Percentiles rank a stretch among this genome's conserved stretches.
Evolutionary conservation across 2,888 invertebrate genomes (phyloP).

Genomic region (Aspidapion aeneum): DNA sequence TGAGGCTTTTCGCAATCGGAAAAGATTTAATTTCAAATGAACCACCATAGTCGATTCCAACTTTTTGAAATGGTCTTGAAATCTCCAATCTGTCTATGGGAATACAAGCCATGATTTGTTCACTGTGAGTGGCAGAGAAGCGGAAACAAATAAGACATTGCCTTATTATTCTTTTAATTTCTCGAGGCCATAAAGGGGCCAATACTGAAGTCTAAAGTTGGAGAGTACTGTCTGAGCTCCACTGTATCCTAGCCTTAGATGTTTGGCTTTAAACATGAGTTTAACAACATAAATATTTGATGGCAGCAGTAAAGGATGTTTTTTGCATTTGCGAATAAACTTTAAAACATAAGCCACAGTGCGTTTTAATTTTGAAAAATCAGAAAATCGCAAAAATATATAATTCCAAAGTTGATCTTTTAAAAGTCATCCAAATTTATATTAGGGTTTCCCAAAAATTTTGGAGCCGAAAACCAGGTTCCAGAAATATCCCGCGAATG

Average conservation of each 20-base stretch:
- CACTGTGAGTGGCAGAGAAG: constrained; percentile 11
- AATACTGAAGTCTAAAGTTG: constrained; percentile 18
- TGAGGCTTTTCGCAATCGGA: constrained; percentile 16
- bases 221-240: constrained; percentile 17
- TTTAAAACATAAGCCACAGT: constrained; percentile 1
- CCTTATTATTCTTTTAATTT: constrained; percentile 16
- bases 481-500: constrained; percentile 10
- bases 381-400: not conserved
- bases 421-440: not conserved
- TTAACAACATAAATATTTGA: constrained; percentile 9
- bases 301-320: constrained; percentile 19
- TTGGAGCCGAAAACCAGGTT: constrained; percentile 8
- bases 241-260: constrained; percentile 12
- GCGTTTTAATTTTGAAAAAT: constrained; percentile 1
- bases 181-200: constrained; percentile 20
- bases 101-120: constrained; percentile 21
- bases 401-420: constrained; percentile 1
- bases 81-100: constrained; percentile 17
- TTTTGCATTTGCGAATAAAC: constrained; percentile 9
- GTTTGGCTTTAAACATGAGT: constrained; percentile 12
- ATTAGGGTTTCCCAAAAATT: not conserved
- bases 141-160: constrained; percentile 21
- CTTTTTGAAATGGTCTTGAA: constrained; percentile 19
- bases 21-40: constrained; percentile 24
- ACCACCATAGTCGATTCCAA: constrained; percentile 27